Evolutionary conservation across 2,797 vertebrate species (phyloP), one percentile per base, ranked within the genome.

Genomic region (Saxicola maurus): DNA sequence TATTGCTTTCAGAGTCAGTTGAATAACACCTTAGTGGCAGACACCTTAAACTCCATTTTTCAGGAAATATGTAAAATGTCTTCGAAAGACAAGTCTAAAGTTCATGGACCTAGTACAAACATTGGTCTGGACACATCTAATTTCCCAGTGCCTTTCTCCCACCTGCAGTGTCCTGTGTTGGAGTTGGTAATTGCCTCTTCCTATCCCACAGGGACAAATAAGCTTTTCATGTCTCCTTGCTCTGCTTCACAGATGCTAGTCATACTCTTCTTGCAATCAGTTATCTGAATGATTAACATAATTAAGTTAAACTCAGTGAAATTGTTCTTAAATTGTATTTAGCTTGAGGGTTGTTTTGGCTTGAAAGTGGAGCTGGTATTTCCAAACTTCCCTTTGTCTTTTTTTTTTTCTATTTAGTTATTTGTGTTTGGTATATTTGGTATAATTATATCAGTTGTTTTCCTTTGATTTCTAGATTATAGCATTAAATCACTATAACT

Each of bases 271-370:
- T 79, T 2, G 1, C 49, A 78, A 59, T 76, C 67, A 69, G 40
- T 92, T 92, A n/a, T 66, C 52, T 72, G 79, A 84, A 69, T 52
- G 51, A 89, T 84, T 76, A 86, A 57, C 67, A 62, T 69, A 84
- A 93, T 88, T 84, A 91, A 72, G 43, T 89, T 90, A 79, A 86
- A 62, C 19, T 82, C 31, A 1, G 6, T 48, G 37, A 43, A 76
- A 33, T 84, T 84, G 23, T 90, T 92, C 56, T 43, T 28, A 79
- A 84, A 72, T 66, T 86, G 14, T 76, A n/a, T 93, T 88, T 82
- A 73, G 43, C 56, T 49, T 69, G 35, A 52, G n/a, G 40, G 7
- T 35, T 81, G 21, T 60, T 82, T 86, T 40, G 55, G 11, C 55
- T 82, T 90, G 35, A 71, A 79, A 76, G 56, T 18, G 7, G 24